phyloP scores from a whole-genome alignment of 2,888 invertebrate genomes.

The Peribatodes rhomboidaria region DNA sequence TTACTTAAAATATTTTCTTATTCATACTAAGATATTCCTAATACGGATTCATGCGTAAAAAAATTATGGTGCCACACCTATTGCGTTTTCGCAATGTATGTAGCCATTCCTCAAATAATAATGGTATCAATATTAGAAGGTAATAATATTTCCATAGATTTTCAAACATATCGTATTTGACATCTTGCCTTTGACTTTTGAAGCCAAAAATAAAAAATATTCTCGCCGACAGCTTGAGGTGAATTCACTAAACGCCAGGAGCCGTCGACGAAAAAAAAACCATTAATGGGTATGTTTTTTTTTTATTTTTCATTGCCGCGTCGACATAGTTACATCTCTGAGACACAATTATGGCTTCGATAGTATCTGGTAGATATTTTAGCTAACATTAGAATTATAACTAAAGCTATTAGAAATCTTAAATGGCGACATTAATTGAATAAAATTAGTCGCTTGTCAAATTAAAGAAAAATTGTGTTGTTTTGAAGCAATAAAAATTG shows the following conservation, averaged over 20 bases:
- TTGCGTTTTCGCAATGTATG: too few relatives aligned
- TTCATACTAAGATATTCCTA: background rate
- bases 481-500: constrained; percentile 28
- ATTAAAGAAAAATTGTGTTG: constrained; percentile 19
- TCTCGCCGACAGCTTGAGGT: background rate
- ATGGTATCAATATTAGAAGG: too few relatives aligned
- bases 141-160: too few relatives aligned
- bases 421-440: constrained; percentile 4
- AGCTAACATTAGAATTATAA: background rate
- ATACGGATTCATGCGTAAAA: too few relatives aligned
- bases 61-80: too few relatives aligned
- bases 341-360: constrained; percentile 2
- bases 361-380: background rate
- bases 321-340: background rate
- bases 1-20: background rate
- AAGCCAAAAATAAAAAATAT: background rate
- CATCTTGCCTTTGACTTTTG: background rate
- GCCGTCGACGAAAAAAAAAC: background rate
- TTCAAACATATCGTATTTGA: too few relatives aligned
- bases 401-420: background rate
- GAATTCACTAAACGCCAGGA: background rate
- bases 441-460: constrained; percentile 7
- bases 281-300: background rate
- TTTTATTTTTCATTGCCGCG: background rate
- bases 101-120: too few relatives aligned